Evolutionary conservation across 2,113 vertebrate species (phyloP).

Genomic region (Cygnus atratus): DNA sequence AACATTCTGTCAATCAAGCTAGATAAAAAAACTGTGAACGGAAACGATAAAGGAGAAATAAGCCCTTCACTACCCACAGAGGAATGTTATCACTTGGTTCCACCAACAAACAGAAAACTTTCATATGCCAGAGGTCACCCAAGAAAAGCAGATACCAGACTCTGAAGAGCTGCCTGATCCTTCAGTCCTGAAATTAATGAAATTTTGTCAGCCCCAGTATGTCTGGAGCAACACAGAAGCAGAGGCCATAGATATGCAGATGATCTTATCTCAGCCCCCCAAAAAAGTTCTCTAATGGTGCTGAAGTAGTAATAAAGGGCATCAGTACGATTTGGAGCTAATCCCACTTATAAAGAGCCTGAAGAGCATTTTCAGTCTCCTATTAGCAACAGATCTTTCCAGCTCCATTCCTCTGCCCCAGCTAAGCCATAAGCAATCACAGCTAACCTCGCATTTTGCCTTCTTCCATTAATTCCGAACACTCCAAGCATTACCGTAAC

Average conservation of each 20-base stretch:
- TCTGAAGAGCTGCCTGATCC: constrained; percentile 15
- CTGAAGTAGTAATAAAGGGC: neutral
- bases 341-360: neutral
- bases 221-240: neutral
- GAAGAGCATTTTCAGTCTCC: neutral
- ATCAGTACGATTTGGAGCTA: constrained; percentile 3
- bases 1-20: neutral
- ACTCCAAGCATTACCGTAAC: neutral
- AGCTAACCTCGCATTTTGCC: neutral
- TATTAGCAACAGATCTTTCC: neutral
- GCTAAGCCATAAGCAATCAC: neutral
- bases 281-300: neutral
- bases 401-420: neutral
- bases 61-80: neutral
- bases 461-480: neutral
- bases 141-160: constrained; percentile 38
- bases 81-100: neutral
- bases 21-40: neutral
- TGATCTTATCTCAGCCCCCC: neutral
- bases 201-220: neutral
- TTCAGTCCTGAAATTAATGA: neutral
- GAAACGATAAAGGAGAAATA: constrained; percentile 1
- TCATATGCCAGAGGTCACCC: constrained; percentile 16
- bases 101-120: constrained; percentile 29
- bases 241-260: neutral